phyloP scores from a whole-genome alignment of 2,797 vertebrate genomes.

The Todus mexicanus region DNA sequence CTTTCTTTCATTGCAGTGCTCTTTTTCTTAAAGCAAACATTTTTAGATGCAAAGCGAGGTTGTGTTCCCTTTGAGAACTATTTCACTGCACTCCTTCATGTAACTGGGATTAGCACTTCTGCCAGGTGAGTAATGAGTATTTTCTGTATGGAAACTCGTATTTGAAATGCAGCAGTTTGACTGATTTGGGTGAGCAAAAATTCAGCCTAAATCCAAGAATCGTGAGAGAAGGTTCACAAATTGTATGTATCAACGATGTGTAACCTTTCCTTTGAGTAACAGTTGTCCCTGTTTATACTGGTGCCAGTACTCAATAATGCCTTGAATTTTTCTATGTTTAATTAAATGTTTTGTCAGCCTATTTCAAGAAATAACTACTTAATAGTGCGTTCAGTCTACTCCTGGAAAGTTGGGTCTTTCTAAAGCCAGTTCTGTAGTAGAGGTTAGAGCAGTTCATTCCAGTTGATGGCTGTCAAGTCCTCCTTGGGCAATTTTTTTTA shows the following conservation, averaged over 20 bases:
- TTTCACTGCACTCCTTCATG: neutral
- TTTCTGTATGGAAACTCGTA: neutral
- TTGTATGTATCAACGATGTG: neutral
- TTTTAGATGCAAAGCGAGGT: neutral
- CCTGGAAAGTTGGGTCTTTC: neutral
- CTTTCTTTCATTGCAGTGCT: neutral
- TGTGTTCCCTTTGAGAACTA: neutral
- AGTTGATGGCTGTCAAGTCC: neutral
- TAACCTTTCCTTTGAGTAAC: neutral
- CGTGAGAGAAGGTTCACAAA: neutral
- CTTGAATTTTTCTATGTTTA: constrained; percentile 26
- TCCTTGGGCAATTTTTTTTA: neutral
- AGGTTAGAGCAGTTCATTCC: neutral
- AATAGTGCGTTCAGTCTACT: neutral
- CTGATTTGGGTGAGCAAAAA: neutral
- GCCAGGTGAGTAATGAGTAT: neutral
- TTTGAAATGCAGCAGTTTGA: neutral
- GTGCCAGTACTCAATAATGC: constrained; percentile 39
- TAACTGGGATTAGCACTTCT: neutral
- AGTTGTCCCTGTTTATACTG: neutral
- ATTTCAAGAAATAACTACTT: constrained; percentile 21
- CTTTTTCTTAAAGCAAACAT: neutral
- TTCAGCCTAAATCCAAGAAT: neutral
- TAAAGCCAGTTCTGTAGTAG: neutral
- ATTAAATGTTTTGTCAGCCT: neutral